These are phyloP conservation scores for Lasioglossum villosulum DNA, from an alignment of 2,888 invertebrate genomes.

Conservation along the genomic window DNA sequence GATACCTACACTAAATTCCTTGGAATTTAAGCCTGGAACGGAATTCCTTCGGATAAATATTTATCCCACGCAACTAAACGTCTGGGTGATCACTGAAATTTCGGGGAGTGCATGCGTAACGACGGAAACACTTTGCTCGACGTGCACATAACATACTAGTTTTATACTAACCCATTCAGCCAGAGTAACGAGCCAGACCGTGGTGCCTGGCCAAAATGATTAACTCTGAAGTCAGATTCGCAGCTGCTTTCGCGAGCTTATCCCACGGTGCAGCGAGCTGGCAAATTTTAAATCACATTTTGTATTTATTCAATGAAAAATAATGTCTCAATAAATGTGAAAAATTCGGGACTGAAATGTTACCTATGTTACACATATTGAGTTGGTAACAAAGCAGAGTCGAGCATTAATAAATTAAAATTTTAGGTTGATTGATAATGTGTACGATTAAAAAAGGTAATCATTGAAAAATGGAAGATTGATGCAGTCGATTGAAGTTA, in stretches of 20 bases:
- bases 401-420: no score
- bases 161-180: neutral
- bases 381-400: no score
- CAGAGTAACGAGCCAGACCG: neutral
- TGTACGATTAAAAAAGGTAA: no score
- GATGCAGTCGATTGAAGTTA: no score
- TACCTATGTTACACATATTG: no score
- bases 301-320: neutral
- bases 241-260: neutral
- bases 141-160: neutral
- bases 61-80: neutral
- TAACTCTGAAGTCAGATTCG: neutral
- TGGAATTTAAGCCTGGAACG: conserved; percentile 23
- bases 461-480: no score
- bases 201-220: neutral
- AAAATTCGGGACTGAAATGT: neutral
- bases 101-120: neutral
- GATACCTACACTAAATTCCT: conserved; percentile 36
- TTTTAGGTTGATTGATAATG: no score
- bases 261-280: neutral
- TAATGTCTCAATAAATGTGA: neutral
- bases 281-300: neutral
- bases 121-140: neutral
- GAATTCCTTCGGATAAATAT: neutral
- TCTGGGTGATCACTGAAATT: conserved; percentile 14